phyloP scores from a whole-genome alignment of 2,888 invertebrate genomes.

The Parnassius mnemosyne region DNA sequence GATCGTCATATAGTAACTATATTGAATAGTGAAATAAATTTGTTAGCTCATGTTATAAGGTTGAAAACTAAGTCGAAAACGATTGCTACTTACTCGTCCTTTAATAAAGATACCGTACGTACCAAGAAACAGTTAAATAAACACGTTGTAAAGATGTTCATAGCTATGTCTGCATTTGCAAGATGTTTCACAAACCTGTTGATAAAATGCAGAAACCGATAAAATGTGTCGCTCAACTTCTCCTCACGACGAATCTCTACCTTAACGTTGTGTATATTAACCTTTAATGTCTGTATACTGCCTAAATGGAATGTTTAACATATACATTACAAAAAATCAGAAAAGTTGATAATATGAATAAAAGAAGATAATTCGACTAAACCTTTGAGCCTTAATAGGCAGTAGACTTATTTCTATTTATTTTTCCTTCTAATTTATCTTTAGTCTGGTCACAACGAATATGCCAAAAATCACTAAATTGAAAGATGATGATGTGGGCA shows the following conservation, averaged over 20 bases:
- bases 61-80: slow-evolving; percentile 9
- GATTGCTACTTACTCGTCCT: slow-evolving; percentile 1
- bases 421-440: too few relatives aligned
- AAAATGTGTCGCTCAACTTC: slow-evolving; percentile 39
- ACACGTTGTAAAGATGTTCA: slow-evolving; percentile 38
- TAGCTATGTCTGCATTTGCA: slow-evolving; percentile 42
- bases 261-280: slow-evolving; percentile 29
- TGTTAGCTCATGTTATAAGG: too few relatives aligned
- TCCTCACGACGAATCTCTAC: slow-evolving; percentile 27
- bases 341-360: too few relatives aligned
- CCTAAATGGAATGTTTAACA: background rate
- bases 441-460: too few relatives aligned
- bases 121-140: slow-evolving; percentile 27
- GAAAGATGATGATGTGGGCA: too few relatives aligned
- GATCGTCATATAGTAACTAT: too few relatives aligned
- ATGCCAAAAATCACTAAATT: too few relatives aligned
- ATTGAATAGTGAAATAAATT: too few relatives aligned
- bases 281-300: slow-evolving; percentile 9
- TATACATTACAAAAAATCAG: background rate
- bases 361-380: too few relatives aligned
- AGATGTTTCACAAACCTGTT: slow-evolving; percentile 53
- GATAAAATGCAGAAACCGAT: slow-evolving; percentile 38
- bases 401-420: too few relatives aligned
- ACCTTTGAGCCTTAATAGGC: too few relatives aligned
- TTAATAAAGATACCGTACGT: slow-evolving; percentile 16